Base-by-base conservation (phyloP, 2,113 vertebrate species). In the Heterotis niloticus region DNA sequence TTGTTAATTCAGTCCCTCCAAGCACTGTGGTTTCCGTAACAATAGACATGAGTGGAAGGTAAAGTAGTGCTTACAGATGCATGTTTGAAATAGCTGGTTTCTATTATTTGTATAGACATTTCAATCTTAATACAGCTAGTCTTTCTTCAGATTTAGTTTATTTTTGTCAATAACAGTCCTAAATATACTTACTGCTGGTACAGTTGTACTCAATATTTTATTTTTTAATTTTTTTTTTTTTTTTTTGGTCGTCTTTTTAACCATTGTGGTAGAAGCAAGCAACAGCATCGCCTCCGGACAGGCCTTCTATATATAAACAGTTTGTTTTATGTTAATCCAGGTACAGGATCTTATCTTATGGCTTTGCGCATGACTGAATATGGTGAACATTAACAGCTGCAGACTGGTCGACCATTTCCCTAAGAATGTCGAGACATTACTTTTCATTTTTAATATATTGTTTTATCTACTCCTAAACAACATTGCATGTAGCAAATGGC, bases 21-120 rank as follows among this genome's bases (percentile, higher is more conserved):
- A 88, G 93, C 94, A 92, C 92, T 94, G 93, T 93, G 90, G 94
- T 93, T 94, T 90, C 20, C 20, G 90, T 86, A 91, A 91, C 93
- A 84, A 77, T 91, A 90, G 91, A 85, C 83, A 90, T 91, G 87
- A 92, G 90, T 84, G 88, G 92, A 93, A 90, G 93, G 91, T 91
- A 91, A 94, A 86, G 85, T 93, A 93, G 94, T 93, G 93, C 93
- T 93, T 92, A 92, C 89, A 86, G 83, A 91, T 94, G 93, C 92
- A 92, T 95, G 95, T 94, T 90, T 92, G 91, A 91, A 96, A 98
- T 97, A 99, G 96, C 96, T 98, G 97, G 96, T 96, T 97, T 98
- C 98, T 98, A 96, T 98, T 96, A 93, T 93, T n/a, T 92, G 91
- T 95, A 91, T 93, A 95, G 93, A 94, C 95, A 92, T 94, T 95